Conservation (phyloP, 2,888 invertebrate species). For the Caenorhabditis becei region DNA sequence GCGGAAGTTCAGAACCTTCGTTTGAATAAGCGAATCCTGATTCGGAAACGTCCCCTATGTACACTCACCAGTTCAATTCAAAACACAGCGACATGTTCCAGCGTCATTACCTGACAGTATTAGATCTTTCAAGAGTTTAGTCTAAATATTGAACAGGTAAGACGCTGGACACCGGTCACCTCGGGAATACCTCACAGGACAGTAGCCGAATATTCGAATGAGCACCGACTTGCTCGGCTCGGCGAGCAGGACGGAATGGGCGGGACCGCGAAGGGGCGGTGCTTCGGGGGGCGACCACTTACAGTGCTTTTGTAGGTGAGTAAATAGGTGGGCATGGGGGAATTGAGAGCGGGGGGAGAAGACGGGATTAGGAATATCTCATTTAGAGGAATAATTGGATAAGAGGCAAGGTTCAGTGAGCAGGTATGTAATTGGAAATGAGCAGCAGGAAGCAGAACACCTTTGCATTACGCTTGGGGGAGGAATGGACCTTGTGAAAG, state of each 20-base stretch:
- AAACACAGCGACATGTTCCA: conserved; percentile 21
- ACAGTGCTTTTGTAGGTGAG: conserved; percentile 58
- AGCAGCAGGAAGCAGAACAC: too few species aligned
- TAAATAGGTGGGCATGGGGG: conserved; percentile 22
- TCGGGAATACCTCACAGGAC: conserved; percentile 19
- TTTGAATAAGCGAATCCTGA: too few species aligned
- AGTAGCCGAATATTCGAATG: conserved; percentile 48
- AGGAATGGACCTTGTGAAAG: too few species aligned
- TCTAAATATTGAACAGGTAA: conserved; percentile 66
- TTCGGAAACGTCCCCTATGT: too few species aligned
- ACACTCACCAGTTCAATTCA: too few species aligned
- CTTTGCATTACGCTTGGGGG: too few species aligned
- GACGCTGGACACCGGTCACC: conserved; percentile 61
- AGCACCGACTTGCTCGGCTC: conserved; percentile 1
- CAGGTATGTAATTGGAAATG: too few species aligned
- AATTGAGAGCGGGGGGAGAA: background rate
- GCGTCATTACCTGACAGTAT: conserved; percentile 70
- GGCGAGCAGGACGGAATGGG: conserved; percentile 29
- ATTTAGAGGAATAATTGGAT: background rate
- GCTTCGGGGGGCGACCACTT: conserved; percentile 28
- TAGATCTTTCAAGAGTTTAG: conserved; percentile 37
- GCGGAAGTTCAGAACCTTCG: too few species aligned
- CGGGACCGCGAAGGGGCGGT: conserved; percentile 25
- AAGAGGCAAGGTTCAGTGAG: too few species aligned
- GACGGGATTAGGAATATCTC: background rate